Conservation (phyloP, 2,797 vertebrate species). For the Acrocephalus scirpaceus region DNA sequence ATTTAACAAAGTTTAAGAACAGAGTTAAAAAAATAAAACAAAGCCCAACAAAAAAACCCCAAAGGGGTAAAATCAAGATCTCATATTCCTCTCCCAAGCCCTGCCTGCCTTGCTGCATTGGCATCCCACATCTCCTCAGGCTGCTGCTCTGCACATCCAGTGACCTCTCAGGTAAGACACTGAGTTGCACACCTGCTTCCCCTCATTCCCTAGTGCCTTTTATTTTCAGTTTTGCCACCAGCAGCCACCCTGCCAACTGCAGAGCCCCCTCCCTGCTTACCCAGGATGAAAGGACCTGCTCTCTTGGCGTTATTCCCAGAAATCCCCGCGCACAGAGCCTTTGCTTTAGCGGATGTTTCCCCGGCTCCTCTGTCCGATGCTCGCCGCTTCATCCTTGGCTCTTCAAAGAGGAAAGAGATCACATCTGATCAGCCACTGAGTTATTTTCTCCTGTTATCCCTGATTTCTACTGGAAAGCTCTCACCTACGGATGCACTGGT, state of each 20-base stretch:
- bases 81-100: neutral
- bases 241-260: neutral
- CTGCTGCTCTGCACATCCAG: neutral
- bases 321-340: constrained; percentile 92
- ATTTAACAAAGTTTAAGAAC: neutral
- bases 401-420: constrained; percentile 64
- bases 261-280: constrained; percentile 72
- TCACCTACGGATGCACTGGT: neutral
- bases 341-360: constrained; percentile 91
- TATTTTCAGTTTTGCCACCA: neutral
- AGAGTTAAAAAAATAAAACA: neutral
- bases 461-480: neutral
- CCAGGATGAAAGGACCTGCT: constrained; percentile 96
- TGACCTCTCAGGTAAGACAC: neutral
- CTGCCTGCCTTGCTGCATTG: neutral
- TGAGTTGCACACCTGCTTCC: neutral
- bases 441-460: neutral
- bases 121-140: neutral
- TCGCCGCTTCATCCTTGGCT: constrained; percentile 96
- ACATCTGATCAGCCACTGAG: constrained; percentile 1
- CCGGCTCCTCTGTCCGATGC: constrained; percentile 93
- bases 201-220: neutral
- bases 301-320: constrained; percentile 94
- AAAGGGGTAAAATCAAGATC: neutral
- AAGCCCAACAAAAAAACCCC: neutral